phyloP scores from a whole-genome alignment of 2,888 invertebrate species.

The Nomada fabriciana region DNA sequence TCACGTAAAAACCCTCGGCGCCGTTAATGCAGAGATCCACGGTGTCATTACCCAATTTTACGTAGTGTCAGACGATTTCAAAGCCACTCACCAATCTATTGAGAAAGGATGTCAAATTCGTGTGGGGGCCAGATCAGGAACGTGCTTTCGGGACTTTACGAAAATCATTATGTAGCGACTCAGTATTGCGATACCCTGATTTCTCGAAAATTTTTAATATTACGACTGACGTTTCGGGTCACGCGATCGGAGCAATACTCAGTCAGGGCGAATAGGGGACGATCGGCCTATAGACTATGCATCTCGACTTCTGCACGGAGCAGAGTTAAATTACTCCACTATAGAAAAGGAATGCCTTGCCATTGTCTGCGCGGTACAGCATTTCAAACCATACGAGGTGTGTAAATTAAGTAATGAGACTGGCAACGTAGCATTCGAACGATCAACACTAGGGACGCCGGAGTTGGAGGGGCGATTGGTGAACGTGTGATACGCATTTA shows the following conservation, averaged over 20 bases:
- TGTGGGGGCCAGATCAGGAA: background rate
- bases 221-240: slow-evolving; percentile 8
- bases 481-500: too few relatives aligned
- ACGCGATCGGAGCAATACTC: slow-evolving; percentile 15
- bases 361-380: background rate
- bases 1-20: too few relatives aligned
- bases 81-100: background rate
- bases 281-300: slow-evolving; percentile 8
- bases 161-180: background rate
- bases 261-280: slow-evolving; percentile 17
- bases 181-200: slow-evolving; percentile 12
- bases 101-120: background rate
- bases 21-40: too few relatives aligned
- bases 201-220: slow-evolving; percentile 8
- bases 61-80: too few relatives aligned
- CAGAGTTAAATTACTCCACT: background rate
- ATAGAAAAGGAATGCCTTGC: background rate
- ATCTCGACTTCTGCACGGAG: background rate
- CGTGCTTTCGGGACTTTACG: background rate
- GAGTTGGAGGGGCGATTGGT: too few relatives aligned
- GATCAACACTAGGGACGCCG: too few relatives aligned
- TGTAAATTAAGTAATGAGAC: too few relatives aligned
- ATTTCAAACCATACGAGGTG: too few relatives aligned
- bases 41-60: too few relatives aligned
- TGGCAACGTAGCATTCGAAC: too few relatives aligned